Evolutionary conservation across 1,140 invertebrate species (phyloP).

Genomic region (Helicoverpa zea): DNA sequence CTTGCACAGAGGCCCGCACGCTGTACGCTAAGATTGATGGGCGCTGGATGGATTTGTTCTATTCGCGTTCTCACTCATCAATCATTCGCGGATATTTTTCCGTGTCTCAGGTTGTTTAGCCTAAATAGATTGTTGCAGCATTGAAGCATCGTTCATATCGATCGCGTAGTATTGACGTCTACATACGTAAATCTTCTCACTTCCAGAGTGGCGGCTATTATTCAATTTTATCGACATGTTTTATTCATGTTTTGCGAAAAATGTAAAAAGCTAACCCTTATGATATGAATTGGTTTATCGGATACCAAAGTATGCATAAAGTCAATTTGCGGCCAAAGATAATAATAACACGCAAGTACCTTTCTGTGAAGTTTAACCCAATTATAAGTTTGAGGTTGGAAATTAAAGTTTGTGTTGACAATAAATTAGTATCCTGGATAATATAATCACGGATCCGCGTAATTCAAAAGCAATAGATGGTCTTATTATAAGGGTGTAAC

Average conservation of each 20-base stretch:
- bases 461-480: conserved; percentile 30
- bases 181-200: conserved; percentile 46
- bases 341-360: conserved; percentile 4
- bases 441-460: conserved; percentile 12
- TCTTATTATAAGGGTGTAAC: conserved; percentile 40
- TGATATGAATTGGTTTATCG: conserved; percentile 12
- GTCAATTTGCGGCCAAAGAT: neutral
- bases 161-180: conserved; percentile 71
- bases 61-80: conserved; percentile 83
- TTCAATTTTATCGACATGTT: conserved; percentile 46
- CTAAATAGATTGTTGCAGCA: conserved; percentile 83
- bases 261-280: conserved; percentile 27
- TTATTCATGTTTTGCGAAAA: conserved; percentile 38
- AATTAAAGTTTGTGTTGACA: conserved; percentile 39
- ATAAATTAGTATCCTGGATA: conserved; percentile 20
- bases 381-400: conserved; percentile 30
- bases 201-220: conserved; percentile 40
- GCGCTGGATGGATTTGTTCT: conserved; percentile 83
- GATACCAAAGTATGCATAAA: conserved; percentile 12
- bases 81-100: conserved; percentile 86
- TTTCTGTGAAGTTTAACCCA: conserved; percentile 12
- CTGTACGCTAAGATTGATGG: conserved; percentile 82
- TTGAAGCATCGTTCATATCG: conserved; percentile 74
- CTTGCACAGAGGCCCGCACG: conserved; percentile 69
- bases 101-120: conserved; percentile 85